Base-by-base conservation (phyloP, 2,888 invertebrate species). In the Cynaeus angustus region DNA sequence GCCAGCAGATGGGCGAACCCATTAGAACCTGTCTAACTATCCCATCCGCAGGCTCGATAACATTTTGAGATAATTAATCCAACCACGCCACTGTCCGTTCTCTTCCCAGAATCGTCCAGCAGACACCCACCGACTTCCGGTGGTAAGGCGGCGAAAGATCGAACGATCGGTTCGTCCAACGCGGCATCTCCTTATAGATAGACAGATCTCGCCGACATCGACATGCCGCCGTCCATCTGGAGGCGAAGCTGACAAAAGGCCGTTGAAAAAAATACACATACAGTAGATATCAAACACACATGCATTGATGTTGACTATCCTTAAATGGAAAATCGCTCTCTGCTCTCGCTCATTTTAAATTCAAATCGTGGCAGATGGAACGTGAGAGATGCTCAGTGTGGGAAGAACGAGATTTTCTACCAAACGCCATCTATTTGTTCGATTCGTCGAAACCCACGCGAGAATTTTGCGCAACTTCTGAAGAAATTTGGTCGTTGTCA, bases 61-160 rank as follows among this genome's bases (percentile, higher is more conserved):
- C 21, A 21, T 21, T n/a, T 26, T 28, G 12, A 41, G 28, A 53
- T 53, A 65, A 66, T 66, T 56, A 56, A 66, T 48, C 48, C 66
- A 38, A 33, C 45, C 28, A 10, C 16, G 58, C 41, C 26, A 5
- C 46, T 13, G 43, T 14, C 56, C 30, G 64, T 33, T 46, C 37
- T 14, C 33, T 68, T 71, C 68, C 56, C 56, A 56, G 71, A 71
- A 71, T 46, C 59, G 48, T 59, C 16, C 52, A 30, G 26, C 52
- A 56, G 68, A 71, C 71, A 71, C 71, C 71, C 71, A 71, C 71
- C 68, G 68, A 62, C 68, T 71, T 71, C 71, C 71, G 71, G 71
- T 68, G 66, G 48, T 45, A 66, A 67, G 71, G 64, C 70, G 65
- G 58, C 65, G 59, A 64, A 58, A 70, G 66, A 66, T 66, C 70